Percentiles rank a stretch among this genome's conserved stretches.
These are phyloP conservation scores for Dasyprocta punctata DNA, from an alignment of 2,113 vertebrate species.

Conservation along the genomic window DNA sequence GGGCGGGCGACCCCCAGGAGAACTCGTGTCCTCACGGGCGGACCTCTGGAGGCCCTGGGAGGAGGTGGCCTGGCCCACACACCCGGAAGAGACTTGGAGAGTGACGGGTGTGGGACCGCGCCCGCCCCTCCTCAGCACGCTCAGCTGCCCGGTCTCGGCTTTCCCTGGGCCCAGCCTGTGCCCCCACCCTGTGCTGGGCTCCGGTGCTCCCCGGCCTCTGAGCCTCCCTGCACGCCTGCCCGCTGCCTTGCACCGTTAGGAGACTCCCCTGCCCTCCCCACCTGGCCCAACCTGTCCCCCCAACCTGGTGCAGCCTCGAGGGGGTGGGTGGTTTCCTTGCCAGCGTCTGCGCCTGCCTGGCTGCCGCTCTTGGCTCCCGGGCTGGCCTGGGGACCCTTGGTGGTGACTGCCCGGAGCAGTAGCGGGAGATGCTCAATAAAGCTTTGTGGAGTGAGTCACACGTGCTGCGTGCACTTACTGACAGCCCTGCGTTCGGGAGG, in stretches of 20 bases:
- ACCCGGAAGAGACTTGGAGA: background rate
- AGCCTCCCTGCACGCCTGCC: background rate
- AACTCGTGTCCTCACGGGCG: background rate
- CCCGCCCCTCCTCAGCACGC: background rate
- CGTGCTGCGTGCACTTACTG: constrained; percentile 26
- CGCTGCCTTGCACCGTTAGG: too few species aligned
- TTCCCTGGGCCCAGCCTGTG: background rate
- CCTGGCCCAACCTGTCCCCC: background rate
- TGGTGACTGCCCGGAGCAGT: rapidly evolving
- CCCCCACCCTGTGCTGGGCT: background rate
- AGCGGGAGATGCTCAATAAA: constrained; percentile 44
- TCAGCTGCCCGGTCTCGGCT: background rate
- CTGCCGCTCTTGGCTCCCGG: background rate
- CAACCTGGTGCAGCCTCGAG: background rate
- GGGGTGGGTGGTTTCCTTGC: background rate
- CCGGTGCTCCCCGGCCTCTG: background rate
- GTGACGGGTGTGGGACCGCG: background rate
- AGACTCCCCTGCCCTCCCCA: too few species aligned
- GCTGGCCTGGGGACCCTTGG: background rate
- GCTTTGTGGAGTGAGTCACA: background rate
- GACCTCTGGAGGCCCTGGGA: background rate
- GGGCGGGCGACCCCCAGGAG: background rate
- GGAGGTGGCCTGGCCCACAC: background rate
- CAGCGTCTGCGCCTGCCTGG: background rate
- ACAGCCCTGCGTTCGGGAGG: background rate